Conservation (phyloP, 2,797 vertebrate genomes). For the Peromyscus melanophrys region DNA sequence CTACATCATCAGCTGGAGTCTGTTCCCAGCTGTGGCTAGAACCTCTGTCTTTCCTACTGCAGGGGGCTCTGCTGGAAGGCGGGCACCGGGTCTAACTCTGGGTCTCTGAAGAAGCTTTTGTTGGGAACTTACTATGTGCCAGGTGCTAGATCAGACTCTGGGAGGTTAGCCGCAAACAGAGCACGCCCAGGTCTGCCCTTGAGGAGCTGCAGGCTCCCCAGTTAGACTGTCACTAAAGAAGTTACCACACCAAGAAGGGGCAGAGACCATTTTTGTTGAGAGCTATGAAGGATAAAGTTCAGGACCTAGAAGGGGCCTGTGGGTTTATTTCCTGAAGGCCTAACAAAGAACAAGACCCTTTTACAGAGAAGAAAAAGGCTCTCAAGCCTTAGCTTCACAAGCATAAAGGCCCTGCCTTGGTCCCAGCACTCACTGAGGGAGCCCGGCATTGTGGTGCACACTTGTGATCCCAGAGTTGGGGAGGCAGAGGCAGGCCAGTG, state of each 20-base stretch:
- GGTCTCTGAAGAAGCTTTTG: background rate
- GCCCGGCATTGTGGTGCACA: background rate
- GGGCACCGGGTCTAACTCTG: background rate
- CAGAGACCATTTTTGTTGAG: background rate
- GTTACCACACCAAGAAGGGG: background rate
- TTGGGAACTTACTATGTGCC: background rate
- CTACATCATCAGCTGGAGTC: accelerated
- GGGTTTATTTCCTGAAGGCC: background rate
- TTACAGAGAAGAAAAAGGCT: background rate
- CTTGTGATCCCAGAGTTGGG: background rate
- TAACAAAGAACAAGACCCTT: background rate
- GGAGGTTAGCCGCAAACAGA: background rate
- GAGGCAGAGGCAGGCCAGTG: background rate
- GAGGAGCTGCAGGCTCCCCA: background rate
- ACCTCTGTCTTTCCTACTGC: background rate
- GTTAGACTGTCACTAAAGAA: background rate
- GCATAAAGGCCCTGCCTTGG: background rate
- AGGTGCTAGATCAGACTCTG: background rate
- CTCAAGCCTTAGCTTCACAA: background rate
- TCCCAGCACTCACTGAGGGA: background rate
- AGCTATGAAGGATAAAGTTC: background rate
- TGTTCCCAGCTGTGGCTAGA: background rate
- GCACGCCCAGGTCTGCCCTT: background rate
- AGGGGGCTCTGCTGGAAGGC: too few relatives aligned
- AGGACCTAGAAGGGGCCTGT: background rate